Base-by-base conservation (phyloP, 1,140 invertebrate genomes). In the Lepidurus packardi region DNA sequence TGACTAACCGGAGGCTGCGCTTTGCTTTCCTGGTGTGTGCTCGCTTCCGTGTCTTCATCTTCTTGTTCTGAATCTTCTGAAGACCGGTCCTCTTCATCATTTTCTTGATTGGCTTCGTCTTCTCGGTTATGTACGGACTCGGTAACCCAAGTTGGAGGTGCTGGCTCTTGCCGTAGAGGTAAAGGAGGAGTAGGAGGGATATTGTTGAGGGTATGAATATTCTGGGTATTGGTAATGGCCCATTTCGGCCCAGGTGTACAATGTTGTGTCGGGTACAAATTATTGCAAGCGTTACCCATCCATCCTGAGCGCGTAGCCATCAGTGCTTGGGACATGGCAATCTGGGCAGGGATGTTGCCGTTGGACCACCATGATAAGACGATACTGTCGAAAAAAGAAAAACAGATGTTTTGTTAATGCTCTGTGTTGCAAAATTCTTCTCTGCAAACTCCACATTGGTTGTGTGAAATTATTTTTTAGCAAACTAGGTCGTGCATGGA, bases 271-370 rank as follows among this genome's bases (percentile, higher is more conserved):
- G 78, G 78, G 43, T 78, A 78, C 1, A 78, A 74, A 47, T 16
- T 16, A 7, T 43, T 43, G 73, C 78, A 78, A 21, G 74, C 41
- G 16, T 78, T 78, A 25, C 78, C 78, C 21, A 78, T 78, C 78
- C 78, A 78, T 45, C 78, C 78, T 8, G 78, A 73, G 13, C 78
- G 34, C 16, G 75, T 74, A 73, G 78, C 78, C 78, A 78, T 78
- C 43, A 78, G 21, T 24, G 75, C 43, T 24, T 78, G 78, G 9
- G 78, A 45, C 21, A 78, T 7, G 13, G 53, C 9, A 65, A 16
- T 21, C 21, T 65, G 10, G 53, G 25, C 9, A 7, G 78, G 73
- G 34, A 21, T 42, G 73, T 44, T 47, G 7, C 65, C 25, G 5
- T 78, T 45, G 43, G 75, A 34, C 78, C 65, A 75, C 78, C 78